Conservation (phyloP, 1,140 invertebrate genomes). For the Bombus polaris region DNA sequence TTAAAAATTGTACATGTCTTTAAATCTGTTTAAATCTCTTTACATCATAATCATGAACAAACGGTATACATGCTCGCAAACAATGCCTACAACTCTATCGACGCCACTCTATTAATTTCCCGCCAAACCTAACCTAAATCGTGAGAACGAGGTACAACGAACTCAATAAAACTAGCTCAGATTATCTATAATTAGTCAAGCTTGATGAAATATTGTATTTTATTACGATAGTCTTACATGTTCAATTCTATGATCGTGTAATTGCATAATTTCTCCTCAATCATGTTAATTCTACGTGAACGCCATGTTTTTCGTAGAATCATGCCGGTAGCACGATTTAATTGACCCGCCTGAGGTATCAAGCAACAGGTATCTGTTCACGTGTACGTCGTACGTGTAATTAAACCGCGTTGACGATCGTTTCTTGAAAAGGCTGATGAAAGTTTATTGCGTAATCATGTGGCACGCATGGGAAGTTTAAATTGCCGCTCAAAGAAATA, state of each 20-base stretch:
- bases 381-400: neutral
- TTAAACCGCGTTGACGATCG: conserved; percentile 28
- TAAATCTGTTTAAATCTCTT: no score
- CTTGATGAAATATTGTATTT: neutral
- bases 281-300: neutral
- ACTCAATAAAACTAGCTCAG: no score
- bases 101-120: no score
- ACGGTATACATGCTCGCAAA: no score
- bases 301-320: neutral
- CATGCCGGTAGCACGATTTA: neutral
- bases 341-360: conserved; percentile 21
- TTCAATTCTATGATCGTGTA: neutral
- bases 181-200: neutral
- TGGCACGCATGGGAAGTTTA: neutral
- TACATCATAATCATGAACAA: no score
- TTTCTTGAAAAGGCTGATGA: conserved; percentile 41
- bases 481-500: conserved; percentile 10
- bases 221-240: neutral
- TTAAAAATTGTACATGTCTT: no score
- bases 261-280: neutral
- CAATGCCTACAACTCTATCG: no score
- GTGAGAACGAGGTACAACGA: neutral
- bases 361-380: neutral
- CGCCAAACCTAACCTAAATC: neutral
- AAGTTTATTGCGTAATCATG: conserved; percentile 42